A percentile compares a stretch with the other conserved stretches of the same genome.
phyloP scores from a whole-genome alignment of 2,797 vertebrate genomes.

The Enteromius treurensis region DNA sequence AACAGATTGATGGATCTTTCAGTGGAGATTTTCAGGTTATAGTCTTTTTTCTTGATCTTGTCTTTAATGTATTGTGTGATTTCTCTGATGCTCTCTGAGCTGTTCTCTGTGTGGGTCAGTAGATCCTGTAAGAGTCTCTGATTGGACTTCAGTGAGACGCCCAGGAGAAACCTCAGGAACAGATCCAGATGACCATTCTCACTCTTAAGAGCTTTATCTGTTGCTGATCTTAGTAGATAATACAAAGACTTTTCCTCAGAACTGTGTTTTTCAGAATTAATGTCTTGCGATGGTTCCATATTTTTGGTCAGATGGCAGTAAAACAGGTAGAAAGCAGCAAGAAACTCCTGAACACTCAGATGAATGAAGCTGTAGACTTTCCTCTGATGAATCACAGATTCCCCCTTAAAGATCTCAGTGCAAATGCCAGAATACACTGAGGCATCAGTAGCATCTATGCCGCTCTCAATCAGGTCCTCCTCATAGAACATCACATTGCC shows the following conservation, averaged over 20 bases:
- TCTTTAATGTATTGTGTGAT: background rate
- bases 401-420: too few relatives aligned
- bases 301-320: background rate
- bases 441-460: too few relatives aligned
- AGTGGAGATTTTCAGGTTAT: too few relatives aligned
- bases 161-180: background rate
- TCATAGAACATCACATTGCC: too few relatives aligned
- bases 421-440: too few relatives aligned
- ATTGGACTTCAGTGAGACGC: background rate
- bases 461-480: too few relatives aligned
- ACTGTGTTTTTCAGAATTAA: background rate
- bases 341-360: background rate
- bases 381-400: too few relatives aligned
- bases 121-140: background rate
- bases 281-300: background rate
- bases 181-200: background rate
- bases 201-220: background rate
- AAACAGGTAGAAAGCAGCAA: background rate
- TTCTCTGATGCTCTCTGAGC: background rate
- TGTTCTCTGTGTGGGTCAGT: background rate
- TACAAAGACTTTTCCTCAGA: background rate
- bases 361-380: too few relatives aligned
- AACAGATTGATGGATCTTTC: conserved; percentile 2
- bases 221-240: background rate
- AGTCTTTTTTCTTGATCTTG: background rate